Base-by-base conservation (phyloP, 2,113 vertebrate species). In the Pteronura brasiliensis region DNA sequence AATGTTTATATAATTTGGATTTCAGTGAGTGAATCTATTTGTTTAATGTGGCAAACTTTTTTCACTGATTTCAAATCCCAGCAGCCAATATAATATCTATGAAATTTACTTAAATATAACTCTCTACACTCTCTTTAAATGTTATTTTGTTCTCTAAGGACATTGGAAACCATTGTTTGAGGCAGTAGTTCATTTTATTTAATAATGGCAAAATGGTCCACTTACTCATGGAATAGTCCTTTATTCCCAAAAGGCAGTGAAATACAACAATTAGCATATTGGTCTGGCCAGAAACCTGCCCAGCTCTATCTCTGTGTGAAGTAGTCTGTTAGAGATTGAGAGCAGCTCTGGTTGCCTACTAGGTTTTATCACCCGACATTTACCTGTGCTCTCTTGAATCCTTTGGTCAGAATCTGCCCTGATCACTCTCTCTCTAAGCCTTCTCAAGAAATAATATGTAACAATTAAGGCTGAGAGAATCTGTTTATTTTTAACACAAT, bases 11-110 rank as follows among this genome's bases (percentile, higher is more conserved):
- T 90, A 57, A 76, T 49, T 93, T 81, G 34, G 14, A 12, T 76
- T 76, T 86, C 57, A 57, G 8, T 42, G 8, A 81, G 21, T 76
- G 34, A 49, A 86, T 86, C 34, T 59, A 86, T 86, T 97, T 93
- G 27, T 76, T 47, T 90, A 34, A 29, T 25, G 13, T 57, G 20
- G 47, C 31, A 90, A 67, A 86, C 10, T 14, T 81, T 91, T 80
- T 74, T 86, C 6, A 59, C 39, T 61, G 21, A 80, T 59, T 80
- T 23, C 17, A 67, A 2, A n/a, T 76, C 72, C 92, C 90, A 86
- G 49, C 47, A 52, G 49, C 39, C 25, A 69, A 49, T 55, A 52
- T 63, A n/a, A 12, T 55, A 65, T 80, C 47, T n/a, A 44, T 49
- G 27, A 39, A 34, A 65, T 59, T 79, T 88, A 47, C 52, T 88